Percentiles rank a stretch among this genome's conserved stretches.
These are phyloP conservation scores for Arctia plantaginis DNA, from an alignment of 2,888 invertebrate genomes.

Conservation along the genomic window DNA sequence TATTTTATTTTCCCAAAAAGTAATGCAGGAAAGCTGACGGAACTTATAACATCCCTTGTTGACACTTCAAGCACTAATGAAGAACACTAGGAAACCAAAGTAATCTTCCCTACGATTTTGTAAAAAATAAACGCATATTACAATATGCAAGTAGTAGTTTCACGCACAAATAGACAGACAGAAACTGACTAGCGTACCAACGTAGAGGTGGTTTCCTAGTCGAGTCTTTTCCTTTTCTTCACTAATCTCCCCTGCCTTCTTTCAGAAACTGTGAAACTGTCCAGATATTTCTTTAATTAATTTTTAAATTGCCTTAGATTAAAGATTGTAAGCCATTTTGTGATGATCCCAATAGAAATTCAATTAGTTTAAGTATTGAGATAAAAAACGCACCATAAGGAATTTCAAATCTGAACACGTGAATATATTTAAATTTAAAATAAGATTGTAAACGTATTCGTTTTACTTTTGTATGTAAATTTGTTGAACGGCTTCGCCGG, in stretches of 20 bases:
- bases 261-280: no score
- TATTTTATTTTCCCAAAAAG: neutral
- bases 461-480: slow-evolving; percentile 41
- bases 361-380: neutral
- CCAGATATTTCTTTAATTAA: neutral
- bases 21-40: neutral
- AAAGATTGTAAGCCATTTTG: neutral
- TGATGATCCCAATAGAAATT: neutral
- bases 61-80: neutral
- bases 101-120: no score
- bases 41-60: neutral
- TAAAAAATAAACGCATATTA: no score
- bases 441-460: slow-evolving; percentile 33
- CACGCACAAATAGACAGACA: no score
- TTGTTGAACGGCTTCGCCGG: neutral
- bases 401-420: slow-evolving; percentile 23
- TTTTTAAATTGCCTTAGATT: neutral
- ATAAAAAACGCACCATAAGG: slow-evolving; percentile 20
- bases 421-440: slow-evolving; percentile 52
- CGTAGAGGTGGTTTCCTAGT: no score
- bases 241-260: no score
- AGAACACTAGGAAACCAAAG: no score
- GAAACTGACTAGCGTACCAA: no score
- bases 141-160: no score
- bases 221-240: no score